phyloP scores from a whole-genome alignment of 1,140 invertebrate species.

The Caligus rogercresseyi region DNA sequence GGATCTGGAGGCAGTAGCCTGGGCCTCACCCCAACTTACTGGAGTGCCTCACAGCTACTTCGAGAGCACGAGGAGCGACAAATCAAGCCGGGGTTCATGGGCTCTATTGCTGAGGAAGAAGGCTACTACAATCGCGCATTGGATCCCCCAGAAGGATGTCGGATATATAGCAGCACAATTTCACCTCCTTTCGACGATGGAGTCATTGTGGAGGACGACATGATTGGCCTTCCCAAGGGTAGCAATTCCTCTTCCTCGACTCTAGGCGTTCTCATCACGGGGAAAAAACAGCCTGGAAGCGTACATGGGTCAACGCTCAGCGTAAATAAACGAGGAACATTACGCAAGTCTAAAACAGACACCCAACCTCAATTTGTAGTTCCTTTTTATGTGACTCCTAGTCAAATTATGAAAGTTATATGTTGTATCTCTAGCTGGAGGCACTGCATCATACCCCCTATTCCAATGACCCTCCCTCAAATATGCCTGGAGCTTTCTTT shows the following conservation, averaged over 20 bases:
- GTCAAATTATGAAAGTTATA: no score
- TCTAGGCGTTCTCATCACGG: not conserved
- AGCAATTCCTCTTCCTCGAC: not conserved
- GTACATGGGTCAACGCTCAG: not conserved
- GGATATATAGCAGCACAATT: not conserved
- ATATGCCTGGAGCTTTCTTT: no score
- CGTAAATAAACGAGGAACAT: not conserved
- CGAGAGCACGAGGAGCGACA: conserved; percentile 13
- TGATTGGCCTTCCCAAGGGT: not conserved
- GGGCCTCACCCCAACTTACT: conserved; percentile 14
- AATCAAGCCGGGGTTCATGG: not conserved
- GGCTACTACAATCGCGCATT: not conserved
- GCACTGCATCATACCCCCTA: no score
- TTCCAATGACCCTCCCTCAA: no score
- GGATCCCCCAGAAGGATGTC: not conserved
- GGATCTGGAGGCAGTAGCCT: no score
- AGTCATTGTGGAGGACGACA: not conserved
- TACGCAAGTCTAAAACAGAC: not conserved
- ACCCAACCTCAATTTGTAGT: no score
- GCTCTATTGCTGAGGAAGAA: not conserved
- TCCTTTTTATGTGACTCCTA: no score
- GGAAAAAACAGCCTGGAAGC: not conserved
- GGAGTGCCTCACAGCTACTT: conserved; percentile 18
- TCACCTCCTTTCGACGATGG: not conserved
- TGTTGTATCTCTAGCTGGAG: no score